Evolutionary conservation across 1,140 invertebrate genomes (phyloP), one percentile per base, ranked within the genome.

Genomic region (Habropoda laboriosa): DNA sequence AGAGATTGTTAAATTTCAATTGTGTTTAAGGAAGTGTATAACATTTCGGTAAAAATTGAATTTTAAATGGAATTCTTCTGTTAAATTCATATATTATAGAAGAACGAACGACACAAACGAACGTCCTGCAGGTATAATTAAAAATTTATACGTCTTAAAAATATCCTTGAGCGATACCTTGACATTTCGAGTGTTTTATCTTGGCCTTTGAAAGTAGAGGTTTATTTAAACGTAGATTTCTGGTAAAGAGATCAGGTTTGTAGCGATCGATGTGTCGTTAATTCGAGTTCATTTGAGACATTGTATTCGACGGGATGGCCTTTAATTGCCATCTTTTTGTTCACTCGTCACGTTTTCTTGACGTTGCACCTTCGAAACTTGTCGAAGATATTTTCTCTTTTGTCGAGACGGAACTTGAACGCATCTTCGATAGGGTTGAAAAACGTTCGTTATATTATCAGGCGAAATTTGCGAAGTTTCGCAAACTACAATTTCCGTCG

Each of bases 401-500:
- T 1, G 21, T 2, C 30, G 30, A 58, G 7, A 53, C 12, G 2
- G 1, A 53, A 8, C 24, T 51, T 0, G 7, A n/a, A n/a, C 24
- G n/a, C 6, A 0, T 24, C 6, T 8, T 3, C 16, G 10, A 51
- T 10, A 53, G 8, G 5, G n/a, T 49, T n/a, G 18, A 49, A 49
- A n/a, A 2, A 6, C 47, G 6, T 49, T 49, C n/a, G 0, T 7
- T 0, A 1, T n/a, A n/a, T 3, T 1, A n/a, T n/a, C 1, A 21
- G 16, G 18, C 16, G 5, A 5, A 47, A 47, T 55, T 55, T 13
- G 27, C 13, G n/a, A 27, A 21, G 35, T 75, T 71, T 58, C n/a
- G 75, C 38, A 55, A 18, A 2, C 24, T 45, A 40, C 42, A 76
- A 85, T 71, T 60, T 49, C 67, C 70, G 64, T n/a, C n/a, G 3